Percentiles rank a stretch among this genome's conserved stretches.
Evolutionary conservation across 35 echinoderm and acorn worm species (phyloP).

Genomic region (Chiridota heheva): DNA sequence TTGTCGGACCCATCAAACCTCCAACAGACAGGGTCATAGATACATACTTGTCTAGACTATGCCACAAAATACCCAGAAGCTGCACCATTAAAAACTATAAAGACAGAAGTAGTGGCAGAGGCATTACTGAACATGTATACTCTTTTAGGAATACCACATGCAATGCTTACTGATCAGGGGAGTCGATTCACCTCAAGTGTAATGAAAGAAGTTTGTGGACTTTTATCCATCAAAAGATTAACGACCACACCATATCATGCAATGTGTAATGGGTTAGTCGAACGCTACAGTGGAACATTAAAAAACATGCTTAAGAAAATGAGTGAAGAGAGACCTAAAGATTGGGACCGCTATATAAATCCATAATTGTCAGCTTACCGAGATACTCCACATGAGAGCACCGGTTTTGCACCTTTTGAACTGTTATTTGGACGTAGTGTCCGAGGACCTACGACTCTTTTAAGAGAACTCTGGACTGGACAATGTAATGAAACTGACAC

Average conservation of each 20-base stretch:
- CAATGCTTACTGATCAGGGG: slow-evolving; percentile 62
- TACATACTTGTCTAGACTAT: slow-evolving; percentile 58
- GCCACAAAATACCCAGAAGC: slow-evolving; percentile 66
- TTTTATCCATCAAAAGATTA: not conserved
- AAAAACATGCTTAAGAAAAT: not conserved
- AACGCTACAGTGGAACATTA: not conserved
- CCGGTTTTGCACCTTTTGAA: not conserved
- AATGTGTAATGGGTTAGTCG: no score
- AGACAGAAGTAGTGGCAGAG: slow-evolving; percentile 59
- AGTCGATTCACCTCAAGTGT: slow-evolving; percentile 34
- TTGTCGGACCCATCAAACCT: slow-evolving; percentile 60
- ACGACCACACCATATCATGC: no score
- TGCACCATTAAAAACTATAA: slow-evolving; percentile 17
- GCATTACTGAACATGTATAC: slow-evolving; percentile 50
- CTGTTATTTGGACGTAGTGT: not conserved
- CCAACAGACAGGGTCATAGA: slow-evolving; percentile 35
- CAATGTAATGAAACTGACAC: not conserved
- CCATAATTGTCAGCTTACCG: not conserved
- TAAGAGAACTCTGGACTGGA: not conserved
- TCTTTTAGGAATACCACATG: slow-evolving; percentile 46
- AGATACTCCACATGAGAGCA: not conserved
- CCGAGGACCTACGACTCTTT: not conserved
- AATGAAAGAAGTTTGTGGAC: slow-evolving; percentile 20
- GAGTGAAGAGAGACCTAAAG: not conserved
- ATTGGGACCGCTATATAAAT: no score